Conservation (phyloP, 2,888 invertebrate species). For the Harpalus rubripes region DNA sequence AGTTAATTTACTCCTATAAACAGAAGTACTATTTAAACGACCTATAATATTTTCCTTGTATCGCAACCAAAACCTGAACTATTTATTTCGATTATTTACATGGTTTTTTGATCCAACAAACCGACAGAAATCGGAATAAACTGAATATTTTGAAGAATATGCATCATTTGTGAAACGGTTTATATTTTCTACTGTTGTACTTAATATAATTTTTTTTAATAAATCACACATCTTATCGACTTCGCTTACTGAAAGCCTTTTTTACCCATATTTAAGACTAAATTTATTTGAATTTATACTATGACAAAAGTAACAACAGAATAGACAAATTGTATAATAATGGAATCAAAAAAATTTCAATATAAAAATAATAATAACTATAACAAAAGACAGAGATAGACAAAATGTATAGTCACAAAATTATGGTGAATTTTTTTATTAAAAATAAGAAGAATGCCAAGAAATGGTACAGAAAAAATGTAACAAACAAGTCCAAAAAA, state of each 20-base stretch:
- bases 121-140: conserved; percentile 1
- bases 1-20: not conserved
- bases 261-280: conserved; percentile 7
- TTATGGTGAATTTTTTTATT: too few species aligned
- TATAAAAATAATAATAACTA: too few species aligned
- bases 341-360: too few species aligned
- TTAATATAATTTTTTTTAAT: conserved; percentile 1
- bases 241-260: not conserved
- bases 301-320: too few species aligned
- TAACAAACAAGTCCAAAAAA: too few species aligned
- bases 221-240: not conserved
- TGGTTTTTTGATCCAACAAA: not conserved
- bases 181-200: not conserved
- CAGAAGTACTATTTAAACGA: not conserved
- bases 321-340: too few species aligned
- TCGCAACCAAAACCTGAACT: not conserved
- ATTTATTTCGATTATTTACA: not conserved
- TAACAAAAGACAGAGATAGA: too few species aligned
- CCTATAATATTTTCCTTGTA: not conserved
- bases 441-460: too few species aligned
- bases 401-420: too few species aligned
- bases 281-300: too few species aligned
- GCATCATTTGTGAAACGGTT: not conserved
- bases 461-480: too few species aligned
- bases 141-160: not conserved